Evolutionary conservation across 2,888 invertebrate species (phyloP).

Genomic region (Erebia ligea): DNA sequence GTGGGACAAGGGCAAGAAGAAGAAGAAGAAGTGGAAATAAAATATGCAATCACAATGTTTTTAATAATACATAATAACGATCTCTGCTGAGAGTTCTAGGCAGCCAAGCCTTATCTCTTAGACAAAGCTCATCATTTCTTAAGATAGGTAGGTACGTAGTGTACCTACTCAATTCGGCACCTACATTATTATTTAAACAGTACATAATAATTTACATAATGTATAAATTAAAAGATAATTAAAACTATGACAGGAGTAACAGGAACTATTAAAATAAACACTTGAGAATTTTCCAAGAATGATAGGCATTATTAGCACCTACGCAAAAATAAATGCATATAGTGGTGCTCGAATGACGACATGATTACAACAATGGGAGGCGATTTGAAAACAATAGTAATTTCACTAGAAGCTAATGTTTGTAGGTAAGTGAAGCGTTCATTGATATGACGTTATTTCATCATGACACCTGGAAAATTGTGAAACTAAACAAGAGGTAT

Average conservation of each 20-base stretch:
- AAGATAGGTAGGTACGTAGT: too few species aligned
- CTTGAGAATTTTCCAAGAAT: constrained; percentile 14
- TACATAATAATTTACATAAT: too few species aligned
- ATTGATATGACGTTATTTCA: neutral
- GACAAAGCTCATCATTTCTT: too few species aligned
- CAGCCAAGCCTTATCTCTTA: too few species aligned
- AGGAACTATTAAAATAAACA: constrained; percentile 7
- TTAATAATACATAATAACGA: too few species aligned
- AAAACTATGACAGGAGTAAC: neutral
- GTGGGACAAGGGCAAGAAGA: too few species aligned
- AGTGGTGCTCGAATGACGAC: constrained; percentile 20
- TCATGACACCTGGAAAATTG: neutral
- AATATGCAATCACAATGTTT: too few species aligned
- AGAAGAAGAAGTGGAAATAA: too few species aligned
- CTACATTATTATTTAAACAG: too few species aligned
- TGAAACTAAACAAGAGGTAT: neutral
- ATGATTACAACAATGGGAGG: constrained; percentile 28
- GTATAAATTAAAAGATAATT: neutral
- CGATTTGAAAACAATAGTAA: constrained; percentile 32
- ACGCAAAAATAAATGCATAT: neutral
- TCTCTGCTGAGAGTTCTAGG: too few species aligned
- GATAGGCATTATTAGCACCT: neutral
- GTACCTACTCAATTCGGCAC: too few species aligned
- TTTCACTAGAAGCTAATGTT: constrained; percentile 25
- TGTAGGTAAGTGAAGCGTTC: neutral